Evolutionary conservation across 1,140 invertebrate species (phyloP).

Genomic region (Drosophila hydei): DNA sequence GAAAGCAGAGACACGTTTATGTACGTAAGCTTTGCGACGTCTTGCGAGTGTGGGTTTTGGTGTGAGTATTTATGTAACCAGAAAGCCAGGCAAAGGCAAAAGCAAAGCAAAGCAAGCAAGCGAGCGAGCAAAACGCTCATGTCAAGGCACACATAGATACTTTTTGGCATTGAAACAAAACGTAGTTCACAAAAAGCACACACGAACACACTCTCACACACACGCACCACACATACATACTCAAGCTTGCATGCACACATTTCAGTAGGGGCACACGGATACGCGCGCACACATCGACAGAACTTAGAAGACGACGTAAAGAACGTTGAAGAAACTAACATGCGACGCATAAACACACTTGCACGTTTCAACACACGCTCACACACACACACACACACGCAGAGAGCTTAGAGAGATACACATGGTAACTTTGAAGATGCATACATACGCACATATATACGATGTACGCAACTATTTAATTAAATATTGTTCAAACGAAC

Average conservation of each 20-base stretch:
- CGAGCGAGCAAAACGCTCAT: conserved; percentile 52
- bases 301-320: conserved; percentile 62
- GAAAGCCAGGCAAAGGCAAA: conserved; percentile 48
- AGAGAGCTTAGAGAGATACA: conserved; percentile 52
- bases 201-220: conserved; percentile 32
- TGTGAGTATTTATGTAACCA: conserved; percentile 80
- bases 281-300: conserved; percentile 30
- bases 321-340: conserved; percentile 65
- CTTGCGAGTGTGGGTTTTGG: conserved; percentile 21
- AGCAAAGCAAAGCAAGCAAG: neutral
- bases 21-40: conserved; percentile 19
- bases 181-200: conserved; percentile 78
- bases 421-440: conserved; percentile 21
- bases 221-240: conserved; percentile 29
- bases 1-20: conserved; percentile 11
- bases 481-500: conserved; percentile 19
- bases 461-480: conserved; percentile 45
- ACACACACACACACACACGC: conserved; percentile 24
- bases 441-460: conserved; percentile 1
- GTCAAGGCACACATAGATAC: conserved; percentile 69
- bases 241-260: conserved; percentile 5
- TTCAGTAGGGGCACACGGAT: neutral
- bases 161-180: conserved; percentile 83
- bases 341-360: conserved; percentile 51
- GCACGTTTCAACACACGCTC: conserved; percentile 25